Base-by-base conservation (phyloP, 92 coral and sea anemone species). In the Scolanthus callimorphus region DNA sequence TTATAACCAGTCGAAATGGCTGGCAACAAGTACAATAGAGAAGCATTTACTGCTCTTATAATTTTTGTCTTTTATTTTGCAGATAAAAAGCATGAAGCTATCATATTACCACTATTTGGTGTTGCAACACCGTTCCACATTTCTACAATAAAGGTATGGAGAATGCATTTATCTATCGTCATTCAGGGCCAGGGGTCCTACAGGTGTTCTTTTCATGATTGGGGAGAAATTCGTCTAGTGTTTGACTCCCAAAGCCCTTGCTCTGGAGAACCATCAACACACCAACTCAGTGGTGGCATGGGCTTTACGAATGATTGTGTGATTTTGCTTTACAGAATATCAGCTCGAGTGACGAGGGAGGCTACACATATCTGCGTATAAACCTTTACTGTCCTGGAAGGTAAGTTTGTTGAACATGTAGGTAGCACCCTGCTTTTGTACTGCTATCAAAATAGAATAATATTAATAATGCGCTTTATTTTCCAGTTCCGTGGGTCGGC, bases 321-420 rank as follows among this genome's bases (percentile, higher is more conserved):
- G 3, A n/a, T 39, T 55, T 61, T 19, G 41, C 1, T 38, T 44
- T 48, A 17, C 34, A 92, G 98, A 92, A 92, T 45, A 92, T 92
- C 83, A 92, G 98, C 30, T 88, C 98, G 9, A 92, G 98, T 46
- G 98, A 88, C 26, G 98, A 92, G 56, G 98, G 98, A 26, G 98
- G 96, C 15, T 92, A 92, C 58, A 92, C 98, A 0, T 92, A 92
- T 45, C 82, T 92, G 23, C 86, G 98, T 50, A 88, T 92, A 39
- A 92, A 92, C 59, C 65, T 92, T 61, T 92, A 89, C 65, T 88
- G 98, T 15, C 98, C 98, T 2, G 97, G 97, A 72, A 91, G 97
- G 97, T 91, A 73, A 41, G 26, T 52, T 59, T n/a, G n/a, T n/a
- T n/a, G n/a, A n/a, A n/a, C n/a, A n/a, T n/a, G n/a, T n/a, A n/a